Evolutionary conservation across 2,113 vertebrate species (phyloP).

Genomic region (Lophura nycthemera): DNA sequence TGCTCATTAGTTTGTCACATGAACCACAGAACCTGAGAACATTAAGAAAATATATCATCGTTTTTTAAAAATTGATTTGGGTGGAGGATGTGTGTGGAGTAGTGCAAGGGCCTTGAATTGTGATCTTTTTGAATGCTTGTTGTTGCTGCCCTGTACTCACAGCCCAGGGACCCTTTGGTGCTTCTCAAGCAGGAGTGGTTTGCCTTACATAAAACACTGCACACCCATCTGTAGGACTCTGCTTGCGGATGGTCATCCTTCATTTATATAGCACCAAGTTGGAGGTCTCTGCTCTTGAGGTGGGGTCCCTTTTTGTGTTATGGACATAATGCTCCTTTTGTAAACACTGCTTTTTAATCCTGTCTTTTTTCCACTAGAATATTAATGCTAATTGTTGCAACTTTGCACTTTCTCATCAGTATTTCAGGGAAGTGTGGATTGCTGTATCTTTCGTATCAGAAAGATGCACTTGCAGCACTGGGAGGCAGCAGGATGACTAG

Average conservation of each 20-base stretch:
- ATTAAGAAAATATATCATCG: neutral
- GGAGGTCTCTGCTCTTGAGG: neutral
- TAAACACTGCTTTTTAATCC: neutral
- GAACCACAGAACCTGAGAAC: neutral
- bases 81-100: neutral
- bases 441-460: conserved; percentile 24
- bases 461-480: conserved; percentile 18
- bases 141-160: neutral
- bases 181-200: neutral
- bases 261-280: neutral
- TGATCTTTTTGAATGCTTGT: neutral
- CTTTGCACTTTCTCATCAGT: neutral
- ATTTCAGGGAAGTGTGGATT: neutral
- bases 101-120: neutral
- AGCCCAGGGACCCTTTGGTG: rapidly evolving
- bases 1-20: neutral
- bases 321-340: neutral
- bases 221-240: neutral
- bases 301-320: neutral
- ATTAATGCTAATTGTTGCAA: conserved; percentile 16
- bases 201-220: neutral
- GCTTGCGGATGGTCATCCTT: neutral
- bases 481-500: conserved; percentile 39
- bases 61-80: neutral
- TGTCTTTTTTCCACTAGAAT: neutral